Evolutionary conservation across 2,113 vertebrate species (phyloP), one percentile per base, ranked within the genome.

Genomic region (Nesospiza acunhae): DNA sequence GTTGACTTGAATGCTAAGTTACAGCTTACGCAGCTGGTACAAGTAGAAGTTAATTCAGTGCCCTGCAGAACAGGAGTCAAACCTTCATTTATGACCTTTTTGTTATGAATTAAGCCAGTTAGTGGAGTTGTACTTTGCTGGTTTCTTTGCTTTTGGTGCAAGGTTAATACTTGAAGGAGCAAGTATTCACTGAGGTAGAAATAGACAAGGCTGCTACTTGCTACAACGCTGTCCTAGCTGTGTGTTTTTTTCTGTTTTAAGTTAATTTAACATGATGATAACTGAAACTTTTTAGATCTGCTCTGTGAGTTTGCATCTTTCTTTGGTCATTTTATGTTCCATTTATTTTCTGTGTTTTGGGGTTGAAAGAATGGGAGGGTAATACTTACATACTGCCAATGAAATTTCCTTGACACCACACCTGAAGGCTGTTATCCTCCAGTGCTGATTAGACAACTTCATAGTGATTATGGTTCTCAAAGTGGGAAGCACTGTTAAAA

Each of bases 321-420:
- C 26, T 74, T 53, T 75, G 30, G 28, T 89, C 1, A 2, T 56
- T 89, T 72, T 44, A 2, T 70, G 11, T 69, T 84, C 15, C 6
- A 4, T 30, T 75, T 1, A 0, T 62, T 91, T 83, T 62, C 41
- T 42, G 2, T 59, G 11, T n/a, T 68, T 21, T 49, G 24, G n/a
- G 2, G 0, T 3, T 68, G 77, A 16, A 19, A 55, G 23, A 41
- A 49, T 5, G 52, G 41, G 22, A 53, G 7, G 10, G 11, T 31
- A 9, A 16, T 47, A 31, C 27, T 78, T 63, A 11, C 0, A 74
- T n/a, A n/a, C n/a, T n/a, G 15, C 1, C 2, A 19, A 6, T 83
- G 23, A 42, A 14, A 72, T 72, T 70, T 78, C 31, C 21, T 31
- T 66, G 50, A 31, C 26, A 7, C 14, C 3, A 1, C 13, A 1